Percentiles rank a stretch among this genome's conserved stretches.
Conservation (phyloP, 2,888 invertebrate genomes). For the Habroteleia sp. region DNA sequence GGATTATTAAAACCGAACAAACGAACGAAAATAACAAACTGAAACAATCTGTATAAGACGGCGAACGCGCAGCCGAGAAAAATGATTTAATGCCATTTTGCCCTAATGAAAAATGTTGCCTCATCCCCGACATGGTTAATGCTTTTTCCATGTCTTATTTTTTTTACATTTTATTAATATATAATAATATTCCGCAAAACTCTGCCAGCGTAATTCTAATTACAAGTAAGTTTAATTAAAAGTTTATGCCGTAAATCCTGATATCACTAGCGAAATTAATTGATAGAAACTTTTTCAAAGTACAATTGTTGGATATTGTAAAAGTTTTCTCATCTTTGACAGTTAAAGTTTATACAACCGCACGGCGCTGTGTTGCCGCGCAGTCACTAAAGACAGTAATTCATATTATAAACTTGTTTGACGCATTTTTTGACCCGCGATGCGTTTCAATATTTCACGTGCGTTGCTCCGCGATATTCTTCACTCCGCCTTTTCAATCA, state of each 20-base stretch:
- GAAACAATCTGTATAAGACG: too few species aligned
- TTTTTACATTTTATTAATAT: constrained; percentile 35
- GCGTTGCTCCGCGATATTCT: constrained; percentile 20
- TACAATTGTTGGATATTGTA: constrained; percentile 63
- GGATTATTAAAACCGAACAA: too few species aligned
- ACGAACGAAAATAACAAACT: too few species aligned
- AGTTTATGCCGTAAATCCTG: constrained; percentile 58
- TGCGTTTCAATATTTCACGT: constrained; percentile 40
- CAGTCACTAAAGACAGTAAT: constrained; percentile 51
- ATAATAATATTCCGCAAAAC: constrained; percentile 32
- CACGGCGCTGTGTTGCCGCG: constrained; percentile 38
- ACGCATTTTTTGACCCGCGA: constrained; percentile 33
- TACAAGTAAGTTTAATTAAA: constrained; percentile 58
- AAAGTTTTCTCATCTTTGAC: constrained; percentile 64
- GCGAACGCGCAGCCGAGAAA: too few species aligned
- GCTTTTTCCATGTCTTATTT: not conserved
- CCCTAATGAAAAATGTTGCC: too few species aligned
- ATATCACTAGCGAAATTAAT: constrained; percentile 60
- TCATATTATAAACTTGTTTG: constrained; percentile 52
- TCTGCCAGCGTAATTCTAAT: constrained; percentile 48
- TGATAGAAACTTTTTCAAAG: constrained; percentile 60
- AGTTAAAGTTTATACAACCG: constrained; percentile 58
- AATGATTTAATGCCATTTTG: too few species aligned
- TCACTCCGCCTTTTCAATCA: constrained; percentile 52
- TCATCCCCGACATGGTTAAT: too few species aligned